These are phyloP conservation scores for Tapera naevia DNA, from an alignment of 2,797 vertebrate genomes.

Conservation along the genomic window DNA sequence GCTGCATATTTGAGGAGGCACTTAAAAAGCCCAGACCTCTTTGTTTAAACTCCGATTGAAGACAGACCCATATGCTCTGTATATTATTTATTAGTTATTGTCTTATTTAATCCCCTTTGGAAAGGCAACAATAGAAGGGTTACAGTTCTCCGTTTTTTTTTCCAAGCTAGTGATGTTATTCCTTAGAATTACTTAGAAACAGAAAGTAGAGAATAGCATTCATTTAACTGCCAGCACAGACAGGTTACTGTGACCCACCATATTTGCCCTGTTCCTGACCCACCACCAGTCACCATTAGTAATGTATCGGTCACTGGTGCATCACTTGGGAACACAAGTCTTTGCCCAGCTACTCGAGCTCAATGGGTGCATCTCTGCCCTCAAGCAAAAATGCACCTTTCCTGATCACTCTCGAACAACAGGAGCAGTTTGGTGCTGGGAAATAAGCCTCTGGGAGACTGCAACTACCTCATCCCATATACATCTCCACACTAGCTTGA, in stretches of 20 bases:
- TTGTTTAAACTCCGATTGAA: conserved; percentile 47
- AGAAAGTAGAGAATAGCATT: background rate
- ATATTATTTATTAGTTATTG: conserved; percentile 59
- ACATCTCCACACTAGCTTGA: accelerated
- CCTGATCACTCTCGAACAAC: background rate
- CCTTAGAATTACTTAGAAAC: background rate
- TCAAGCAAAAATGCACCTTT: background rate
- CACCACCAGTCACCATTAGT: background rate
- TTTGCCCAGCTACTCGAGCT: background rate
- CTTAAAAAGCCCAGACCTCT: conserved; percentile 40
- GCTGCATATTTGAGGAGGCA: background rate
- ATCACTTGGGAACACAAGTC: background rate
- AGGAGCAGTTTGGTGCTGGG: accelerated
- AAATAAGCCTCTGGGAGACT: background rate
- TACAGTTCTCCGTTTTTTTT: background rate
- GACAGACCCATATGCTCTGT: conserved; percentile 28
- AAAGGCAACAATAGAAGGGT: conserved; percentile 52
- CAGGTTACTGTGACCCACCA: background rate
- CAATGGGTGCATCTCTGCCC: accelerated
- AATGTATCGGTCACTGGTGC: background rate
- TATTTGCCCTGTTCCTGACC: background rate
- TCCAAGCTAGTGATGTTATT: background rate
- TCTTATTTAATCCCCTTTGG: conserved; percentile 54
- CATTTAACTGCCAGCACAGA: background rate
- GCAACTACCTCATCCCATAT: accelerated